Conservation (phyloP, 2,888 invertebrate species). For the Eristalis arbustorum region DNA sequence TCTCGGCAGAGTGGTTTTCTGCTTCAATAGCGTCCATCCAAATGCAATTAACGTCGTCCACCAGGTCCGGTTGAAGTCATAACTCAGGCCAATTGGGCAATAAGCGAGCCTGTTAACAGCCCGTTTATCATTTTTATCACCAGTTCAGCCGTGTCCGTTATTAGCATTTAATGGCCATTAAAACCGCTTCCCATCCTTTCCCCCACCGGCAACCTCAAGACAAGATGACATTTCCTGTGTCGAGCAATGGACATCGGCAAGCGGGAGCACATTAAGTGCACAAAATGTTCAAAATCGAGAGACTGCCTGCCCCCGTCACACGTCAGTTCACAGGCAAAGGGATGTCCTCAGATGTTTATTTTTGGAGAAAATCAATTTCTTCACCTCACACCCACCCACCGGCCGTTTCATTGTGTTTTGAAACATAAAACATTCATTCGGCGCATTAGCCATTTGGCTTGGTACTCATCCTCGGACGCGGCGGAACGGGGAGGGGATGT, state of each 20-base stretch:
- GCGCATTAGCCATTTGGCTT: conserved; percentile 6
- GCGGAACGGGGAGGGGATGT: background rate
- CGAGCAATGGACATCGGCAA: background rate
- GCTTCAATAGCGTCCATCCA: background rate
- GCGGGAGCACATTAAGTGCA: background rate
- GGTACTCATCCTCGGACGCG: conserved; percentile 4
- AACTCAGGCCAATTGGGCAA: background rate
- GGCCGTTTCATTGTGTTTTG: background rate
- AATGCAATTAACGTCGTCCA: background rate
- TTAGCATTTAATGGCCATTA: conserved; percentile 49
- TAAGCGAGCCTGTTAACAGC: conserved; percentile 50
- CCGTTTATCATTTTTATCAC: conserved; percentile 47
- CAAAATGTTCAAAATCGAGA: background rate
- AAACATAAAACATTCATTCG: conserved; percentile 12
- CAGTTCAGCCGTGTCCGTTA: conserved; percentile 26
- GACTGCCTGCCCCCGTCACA: background rate
- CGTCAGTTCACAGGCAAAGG: background rate
- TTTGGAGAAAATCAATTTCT: conserved; percentile 2
- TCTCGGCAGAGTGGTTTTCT: background rate
- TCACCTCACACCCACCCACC: background rate
- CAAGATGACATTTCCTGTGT: background rate
- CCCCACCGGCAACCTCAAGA: background rate
- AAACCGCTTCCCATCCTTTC: background rate
- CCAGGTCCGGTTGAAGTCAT: conserved; percentile 2
- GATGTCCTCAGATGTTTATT: background rate